A percentile compares a stretch with the other conserved stretches of the same genome.
phyloP scores from a whole-genome alignment of 1,140 invertebrate species.

The Microplitis demolitor region DNA sequence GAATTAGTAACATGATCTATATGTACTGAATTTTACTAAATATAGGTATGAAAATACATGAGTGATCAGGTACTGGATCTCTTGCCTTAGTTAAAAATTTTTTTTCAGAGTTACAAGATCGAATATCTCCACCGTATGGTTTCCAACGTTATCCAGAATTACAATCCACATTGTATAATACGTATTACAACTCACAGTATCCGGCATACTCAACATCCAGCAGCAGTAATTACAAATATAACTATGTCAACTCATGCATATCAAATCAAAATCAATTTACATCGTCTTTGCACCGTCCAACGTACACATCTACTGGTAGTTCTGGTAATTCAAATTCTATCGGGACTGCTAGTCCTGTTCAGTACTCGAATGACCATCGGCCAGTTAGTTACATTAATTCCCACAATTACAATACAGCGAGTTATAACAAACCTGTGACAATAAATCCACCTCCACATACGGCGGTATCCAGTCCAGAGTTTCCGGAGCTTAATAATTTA shows the following conservation, averaged over 20 bases:
- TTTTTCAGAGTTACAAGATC: constrained; percentile 51
- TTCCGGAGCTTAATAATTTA: constrained; percentile 72
- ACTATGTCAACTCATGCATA: constrained; percentile 48
- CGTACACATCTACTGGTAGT: constrained; percentile 32
- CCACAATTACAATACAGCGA: constrained; percentile 44
- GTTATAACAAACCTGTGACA: constrained; percentile 38
- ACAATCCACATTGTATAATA: constrained; percentile 51
- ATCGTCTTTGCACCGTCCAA: constrained; percentile 38
- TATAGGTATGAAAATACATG: no score
- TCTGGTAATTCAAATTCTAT: constrained; percentile 38
- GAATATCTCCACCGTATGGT: constrained; percentile 51
- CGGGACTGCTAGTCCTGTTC: constrained; percentile 33
- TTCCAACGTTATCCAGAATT: constrained; percentile 50
- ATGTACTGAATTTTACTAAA: no score
- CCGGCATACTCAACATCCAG: constrained; percentile 52
- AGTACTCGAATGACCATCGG: constrained; percentile 49
- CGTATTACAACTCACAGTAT: constrained; percentile 52
- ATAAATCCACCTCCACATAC: constrained; percentile 33
- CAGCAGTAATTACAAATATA: constrained; percentile 52
- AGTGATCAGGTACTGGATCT: no score
- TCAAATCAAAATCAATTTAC: constrained; percentile 37
- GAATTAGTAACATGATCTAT: no score
- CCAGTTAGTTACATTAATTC: constrained; percentile 45
- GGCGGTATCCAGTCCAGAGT: constrained; percentile 39
- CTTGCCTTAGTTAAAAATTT: neutral